A percentile compares a stretch with the other conserved stretches of the same genome.
phyloP scores from a whole-genome alignment of 1,140 invertebrate genomes.

The Glossosoma conforme region DNA sequence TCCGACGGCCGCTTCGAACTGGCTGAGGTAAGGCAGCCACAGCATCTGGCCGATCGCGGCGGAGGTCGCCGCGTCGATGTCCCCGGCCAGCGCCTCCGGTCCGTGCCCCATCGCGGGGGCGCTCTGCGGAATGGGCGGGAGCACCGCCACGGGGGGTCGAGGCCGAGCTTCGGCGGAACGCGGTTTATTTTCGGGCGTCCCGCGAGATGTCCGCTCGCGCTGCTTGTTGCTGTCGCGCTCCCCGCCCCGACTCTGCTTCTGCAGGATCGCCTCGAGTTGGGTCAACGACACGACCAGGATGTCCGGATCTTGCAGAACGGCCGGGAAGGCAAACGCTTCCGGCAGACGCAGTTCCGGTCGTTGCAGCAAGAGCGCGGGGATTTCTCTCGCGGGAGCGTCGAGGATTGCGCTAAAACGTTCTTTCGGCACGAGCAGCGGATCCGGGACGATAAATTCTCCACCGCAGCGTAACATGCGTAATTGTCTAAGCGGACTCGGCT shows the following conservation, averaged over 20 bases:
- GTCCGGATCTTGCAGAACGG: constrained; percentile 69
- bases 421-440: constrained; percentile 74
- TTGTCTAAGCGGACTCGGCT: constrained; percentile 63
- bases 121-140: neutral
- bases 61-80: constrained; percentile 61
- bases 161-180: neutral
- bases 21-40: constrained; percentile 64
- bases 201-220: neutral
- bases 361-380: constrained; percentile 64
- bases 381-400: constrained; percentile 68
- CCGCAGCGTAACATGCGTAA: constrained; percentile 65
- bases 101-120: constrained; percentile 5
- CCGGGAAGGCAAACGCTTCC: constrained; percentile 64
- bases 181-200: too few relatives aligned
- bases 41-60: constrained; percentile 65
- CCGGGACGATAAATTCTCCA: constrained; percentile 66
- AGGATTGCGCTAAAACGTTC: constrained; percentile 65
- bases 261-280: constrained; percentile 68
- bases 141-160: neutral
- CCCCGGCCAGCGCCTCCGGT: constrained; percentile 48
- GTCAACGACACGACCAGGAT: constrained; percentile 71
- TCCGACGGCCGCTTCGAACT: constrained; percentile 50
- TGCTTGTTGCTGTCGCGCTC: constrained; percentile 30
- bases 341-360: constrained; percentile 66
- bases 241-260: constrained; percentile 44